Percentiles rank a stretch among this genome's conserved stretches.
Evolutionary conservation across 2,113 vertebrate species (phyloP).

Genomic region (Hypanus sabinus): DNA sequence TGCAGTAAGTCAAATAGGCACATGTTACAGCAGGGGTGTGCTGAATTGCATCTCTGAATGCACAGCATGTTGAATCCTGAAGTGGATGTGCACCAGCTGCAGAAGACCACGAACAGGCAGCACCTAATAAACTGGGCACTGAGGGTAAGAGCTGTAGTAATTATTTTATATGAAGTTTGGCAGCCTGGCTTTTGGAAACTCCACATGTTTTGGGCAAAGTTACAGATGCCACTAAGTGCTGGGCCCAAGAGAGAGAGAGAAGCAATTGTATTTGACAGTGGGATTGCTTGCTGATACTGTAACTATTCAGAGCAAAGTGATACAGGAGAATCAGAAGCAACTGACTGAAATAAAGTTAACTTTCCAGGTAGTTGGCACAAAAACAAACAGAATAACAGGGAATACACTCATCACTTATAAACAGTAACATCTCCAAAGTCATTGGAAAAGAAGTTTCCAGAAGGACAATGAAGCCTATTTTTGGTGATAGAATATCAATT

Average conservation of each 20-base stretch:
- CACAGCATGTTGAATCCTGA: no score
- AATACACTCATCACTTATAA: background rate
- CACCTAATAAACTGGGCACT: no score
- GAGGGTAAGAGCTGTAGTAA: background rate
- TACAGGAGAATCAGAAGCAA: background rate
- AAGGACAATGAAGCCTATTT: background rate
- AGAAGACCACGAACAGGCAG: no score
- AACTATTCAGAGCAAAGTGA: background rate
- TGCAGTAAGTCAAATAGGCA: no score
- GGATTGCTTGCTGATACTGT: background rate
- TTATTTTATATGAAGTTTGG: background rate
- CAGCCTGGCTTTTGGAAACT: background rate
- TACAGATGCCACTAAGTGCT: background rate
- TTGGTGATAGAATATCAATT: background rate
- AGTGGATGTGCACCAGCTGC: no score
- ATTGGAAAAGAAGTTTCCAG: background rate
- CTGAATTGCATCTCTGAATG: no score
- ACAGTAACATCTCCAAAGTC: background rate
- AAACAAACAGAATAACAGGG: background rate
- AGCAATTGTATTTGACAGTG: background rate
- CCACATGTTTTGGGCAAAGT: background rate
- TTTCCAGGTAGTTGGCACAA: background rate
- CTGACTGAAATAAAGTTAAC: background rate
- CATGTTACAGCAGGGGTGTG: no score
- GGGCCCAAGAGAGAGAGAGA: background rate